A percentile compares a stretch with the other conserved stretches of the same genome.
Conservation (phyloP, 2,797 vertebrate genomes). For the Alca torda region DNA sequence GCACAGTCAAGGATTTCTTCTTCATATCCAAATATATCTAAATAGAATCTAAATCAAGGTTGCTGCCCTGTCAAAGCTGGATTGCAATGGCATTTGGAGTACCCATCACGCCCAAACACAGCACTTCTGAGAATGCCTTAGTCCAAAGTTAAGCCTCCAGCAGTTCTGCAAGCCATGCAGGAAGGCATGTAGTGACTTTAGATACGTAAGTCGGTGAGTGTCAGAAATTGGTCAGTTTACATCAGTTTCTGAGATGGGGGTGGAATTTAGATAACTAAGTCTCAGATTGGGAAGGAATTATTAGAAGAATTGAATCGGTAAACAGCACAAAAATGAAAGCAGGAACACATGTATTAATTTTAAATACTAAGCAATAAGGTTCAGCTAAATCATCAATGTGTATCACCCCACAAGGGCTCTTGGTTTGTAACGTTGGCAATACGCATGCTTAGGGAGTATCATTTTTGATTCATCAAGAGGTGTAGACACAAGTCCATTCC, state of each 20-base stretch:
- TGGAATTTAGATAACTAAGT: neutral
- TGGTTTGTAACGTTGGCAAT: neutral
- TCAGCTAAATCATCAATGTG: neutral
- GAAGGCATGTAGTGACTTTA: neutral
- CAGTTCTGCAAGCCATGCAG: neutral
- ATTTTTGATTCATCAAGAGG: neutral
- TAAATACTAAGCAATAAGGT: neutral
- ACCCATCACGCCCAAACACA: neutral
- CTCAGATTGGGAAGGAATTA: neutral
- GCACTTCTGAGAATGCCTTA: neutral
- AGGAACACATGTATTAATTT: neutral
- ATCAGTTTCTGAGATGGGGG: neutral
- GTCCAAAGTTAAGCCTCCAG: neutral
- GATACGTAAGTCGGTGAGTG: neutral
- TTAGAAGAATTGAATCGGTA: neutral
- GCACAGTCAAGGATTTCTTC: neutral
- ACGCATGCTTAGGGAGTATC: neutral
- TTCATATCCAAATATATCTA: neutral
- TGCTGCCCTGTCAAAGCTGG: neutral
- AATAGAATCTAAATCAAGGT: neutral
- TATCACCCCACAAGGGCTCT: neutral
- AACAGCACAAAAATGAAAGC: neutral
- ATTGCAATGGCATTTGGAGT: neutral
- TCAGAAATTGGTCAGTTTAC: neutral
- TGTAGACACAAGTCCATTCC: neutral